phyloP scores from a whole-genome alignment of 2,113 vertebrate species.

The Prunella himalayana region DNA sequence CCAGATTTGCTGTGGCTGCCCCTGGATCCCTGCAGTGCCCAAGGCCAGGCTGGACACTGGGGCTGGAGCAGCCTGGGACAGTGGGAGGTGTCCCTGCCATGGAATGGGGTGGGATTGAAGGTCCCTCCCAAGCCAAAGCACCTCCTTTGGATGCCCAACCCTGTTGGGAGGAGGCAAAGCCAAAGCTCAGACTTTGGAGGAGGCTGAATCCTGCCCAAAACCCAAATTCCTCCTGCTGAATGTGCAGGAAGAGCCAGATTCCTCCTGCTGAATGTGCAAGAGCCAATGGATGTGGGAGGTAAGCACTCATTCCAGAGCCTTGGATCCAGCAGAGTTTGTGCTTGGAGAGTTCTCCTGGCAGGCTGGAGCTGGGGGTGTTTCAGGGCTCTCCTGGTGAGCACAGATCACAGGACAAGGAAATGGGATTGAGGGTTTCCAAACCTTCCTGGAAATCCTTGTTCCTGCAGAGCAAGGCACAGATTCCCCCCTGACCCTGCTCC shows the following conservation, averaged over 20 bases:
- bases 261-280: background rate
- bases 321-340: background rate
- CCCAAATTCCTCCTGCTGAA: background rate
- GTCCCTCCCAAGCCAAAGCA: background rate
- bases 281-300: background rate
- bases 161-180: background rate
- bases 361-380: background rate
- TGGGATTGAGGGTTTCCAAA: background rate
- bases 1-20: background rate
- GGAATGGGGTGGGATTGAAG: background rate
- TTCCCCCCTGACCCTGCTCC: background rate
- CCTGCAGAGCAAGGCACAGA: background rate
- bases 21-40: background rate
- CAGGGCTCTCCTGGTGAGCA: background rate
- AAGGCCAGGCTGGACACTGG: no score
- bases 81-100: background rate
- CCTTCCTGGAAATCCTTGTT: background rate
- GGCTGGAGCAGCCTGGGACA: background rate
- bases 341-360: background rate
- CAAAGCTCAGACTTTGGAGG: background rate
- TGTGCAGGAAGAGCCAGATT: background rate
- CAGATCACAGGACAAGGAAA: background rate
- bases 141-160: background rate
- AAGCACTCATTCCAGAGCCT: fast-evolving
- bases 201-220: background rate